Conservation (phyloP, 1,140 invertebrate genomes). For the Leptinotarsa undecemlineata region DNA sequence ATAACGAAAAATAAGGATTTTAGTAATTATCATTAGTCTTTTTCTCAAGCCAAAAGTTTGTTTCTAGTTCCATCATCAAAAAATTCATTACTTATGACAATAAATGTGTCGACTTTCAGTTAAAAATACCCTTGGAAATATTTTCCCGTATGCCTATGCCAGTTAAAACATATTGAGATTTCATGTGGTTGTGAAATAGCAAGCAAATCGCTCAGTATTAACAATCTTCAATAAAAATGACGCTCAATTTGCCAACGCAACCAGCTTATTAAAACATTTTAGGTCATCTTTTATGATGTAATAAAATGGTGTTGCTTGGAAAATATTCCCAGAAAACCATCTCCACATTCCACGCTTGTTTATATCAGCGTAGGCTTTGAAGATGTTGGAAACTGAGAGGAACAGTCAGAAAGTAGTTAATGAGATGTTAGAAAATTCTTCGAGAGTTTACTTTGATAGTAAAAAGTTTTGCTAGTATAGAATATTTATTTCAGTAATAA, state of each 20-base stretch:
- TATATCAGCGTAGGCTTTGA: not conserved
- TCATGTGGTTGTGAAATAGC: not conserved
- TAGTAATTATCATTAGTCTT: no score
- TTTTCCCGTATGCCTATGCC: not conserved
- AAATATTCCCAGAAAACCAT: not conserved
- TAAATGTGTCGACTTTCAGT: no score
- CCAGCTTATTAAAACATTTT: slow-evolving; percentile 1
- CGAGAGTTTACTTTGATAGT: not conserved
- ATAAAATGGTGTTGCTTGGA: not conserved
- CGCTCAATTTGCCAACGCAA: not conserved
- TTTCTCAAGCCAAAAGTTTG: no score
- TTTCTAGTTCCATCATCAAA: no score
- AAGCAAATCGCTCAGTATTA: not conserved
- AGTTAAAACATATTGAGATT: not conserved
- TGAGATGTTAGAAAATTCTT: not conserved
- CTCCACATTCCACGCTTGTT: not conserved
- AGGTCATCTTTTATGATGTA: slow-evolving; percentile 5
- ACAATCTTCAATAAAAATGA: not conserved
- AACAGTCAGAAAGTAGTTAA: not conserved
- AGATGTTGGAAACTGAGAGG: not conserved
- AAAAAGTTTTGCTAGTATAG: no score
- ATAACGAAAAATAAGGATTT: no score
- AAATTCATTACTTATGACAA: no score
- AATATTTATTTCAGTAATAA: no score
- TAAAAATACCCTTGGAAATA: no score